A percentile compares a stretch with the other conserved stretches of the same genome.
phyloP scores from a whole-genome alignment of 2,113 vertebrate species.

The Onychostoma macrolepis region DNA sequence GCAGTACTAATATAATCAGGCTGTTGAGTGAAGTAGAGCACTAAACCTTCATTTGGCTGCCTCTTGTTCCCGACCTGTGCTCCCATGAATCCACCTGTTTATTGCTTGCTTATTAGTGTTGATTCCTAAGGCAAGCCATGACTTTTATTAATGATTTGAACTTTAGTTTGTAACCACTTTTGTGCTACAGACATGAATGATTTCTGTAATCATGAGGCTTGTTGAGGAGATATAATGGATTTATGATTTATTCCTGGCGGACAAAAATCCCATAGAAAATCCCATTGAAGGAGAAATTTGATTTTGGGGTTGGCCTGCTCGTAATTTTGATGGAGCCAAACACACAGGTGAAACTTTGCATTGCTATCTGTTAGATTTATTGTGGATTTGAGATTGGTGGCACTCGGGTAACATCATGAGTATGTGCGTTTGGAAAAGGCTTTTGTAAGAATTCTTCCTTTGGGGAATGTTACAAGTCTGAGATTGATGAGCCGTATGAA shows the following conservation, averaged over 20 bases:
- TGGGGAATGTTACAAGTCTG: background rate
- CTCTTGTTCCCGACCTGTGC: slow-evolving; percentile 12
- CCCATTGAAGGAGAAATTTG: background rate
- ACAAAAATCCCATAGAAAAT: background rate
- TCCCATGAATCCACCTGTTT: slow-evolving; percentile 5
- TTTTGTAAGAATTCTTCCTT: background rate
- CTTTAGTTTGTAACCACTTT: background rate
- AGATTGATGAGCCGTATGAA: slow-evolving; percentile 10
- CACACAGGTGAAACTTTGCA: background rate
- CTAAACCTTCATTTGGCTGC: slow-evolving; percentile 41
- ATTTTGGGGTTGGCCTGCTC: background rate
- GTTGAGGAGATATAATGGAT: background rate
- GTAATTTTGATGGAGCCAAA: background rate
- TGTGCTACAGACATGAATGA: background rate
- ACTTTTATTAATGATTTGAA: background rate
- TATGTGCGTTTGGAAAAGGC: background rate
- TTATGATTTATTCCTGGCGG: background rate
- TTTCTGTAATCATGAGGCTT: background rate
- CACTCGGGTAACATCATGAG: background rate
- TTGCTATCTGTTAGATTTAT: background rate
- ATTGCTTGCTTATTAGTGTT: background rate
- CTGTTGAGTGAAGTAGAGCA: slow-evolving; percentile 50
- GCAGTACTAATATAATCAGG: slow-evolving; percentile 46
- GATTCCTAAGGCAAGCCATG: background rate
- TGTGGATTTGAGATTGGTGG: background rate